These are phyloP conservation scores for Antechinus flavipes DNA, from an alignment of 2,113 vertebrate genomes.

Conservation along the genomic window DNA sequence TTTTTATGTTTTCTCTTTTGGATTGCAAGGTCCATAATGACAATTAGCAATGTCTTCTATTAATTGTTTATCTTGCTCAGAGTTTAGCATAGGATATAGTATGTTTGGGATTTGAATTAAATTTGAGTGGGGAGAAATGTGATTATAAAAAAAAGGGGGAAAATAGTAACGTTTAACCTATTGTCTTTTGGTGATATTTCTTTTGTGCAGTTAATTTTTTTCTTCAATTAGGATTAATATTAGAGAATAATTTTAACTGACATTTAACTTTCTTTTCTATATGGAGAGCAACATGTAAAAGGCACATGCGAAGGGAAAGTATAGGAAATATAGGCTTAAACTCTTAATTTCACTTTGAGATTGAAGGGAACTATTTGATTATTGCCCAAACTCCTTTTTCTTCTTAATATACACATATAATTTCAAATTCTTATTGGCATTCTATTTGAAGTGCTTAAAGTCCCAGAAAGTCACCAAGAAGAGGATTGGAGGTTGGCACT, in stretches of 20 bases:
- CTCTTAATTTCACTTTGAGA: slow-evolving; percentile 44
- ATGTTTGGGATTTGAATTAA: background rate
- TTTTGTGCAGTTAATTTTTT: background rate
- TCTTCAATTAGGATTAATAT: slow-evolving; percentile 34
- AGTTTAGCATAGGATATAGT: background rate
- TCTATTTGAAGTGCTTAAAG: slow-evolving; percentile 73
- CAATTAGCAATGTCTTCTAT: background rate
- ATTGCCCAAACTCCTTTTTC: slow-evolving; percentile 32
- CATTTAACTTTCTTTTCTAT: slow-evolving; percentile 1
- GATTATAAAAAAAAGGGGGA: background rate
- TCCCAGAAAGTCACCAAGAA: slow-evolving; percentile 68
- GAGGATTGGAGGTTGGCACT: slow-evolving; percentile 69
- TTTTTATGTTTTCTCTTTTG: background rate
- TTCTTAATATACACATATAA: background rate
- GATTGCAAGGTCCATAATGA: background rate
- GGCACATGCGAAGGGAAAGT: background rate
- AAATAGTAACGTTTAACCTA: background rate
- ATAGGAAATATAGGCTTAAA: slow-evolving; percentile 17
- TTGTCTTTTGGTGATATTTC: background rate
- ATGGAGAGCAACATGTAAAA: background rate
- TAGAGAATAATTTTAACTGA: background rate
- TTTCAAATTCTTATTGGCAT: slow-evolving; percentile 51
- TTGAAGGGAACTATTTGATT: slow-evolving; percentile 33
- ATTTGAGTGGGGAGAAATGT: background rate
- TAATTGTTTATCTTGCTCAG: background rate